Percentiles rank a stretch among this genome's conserved stretches.
phyloP scores from a whole-genome alignment of 2,797 vertebrate genomes.

The Catamblyrhynchus diadema region DNA sequence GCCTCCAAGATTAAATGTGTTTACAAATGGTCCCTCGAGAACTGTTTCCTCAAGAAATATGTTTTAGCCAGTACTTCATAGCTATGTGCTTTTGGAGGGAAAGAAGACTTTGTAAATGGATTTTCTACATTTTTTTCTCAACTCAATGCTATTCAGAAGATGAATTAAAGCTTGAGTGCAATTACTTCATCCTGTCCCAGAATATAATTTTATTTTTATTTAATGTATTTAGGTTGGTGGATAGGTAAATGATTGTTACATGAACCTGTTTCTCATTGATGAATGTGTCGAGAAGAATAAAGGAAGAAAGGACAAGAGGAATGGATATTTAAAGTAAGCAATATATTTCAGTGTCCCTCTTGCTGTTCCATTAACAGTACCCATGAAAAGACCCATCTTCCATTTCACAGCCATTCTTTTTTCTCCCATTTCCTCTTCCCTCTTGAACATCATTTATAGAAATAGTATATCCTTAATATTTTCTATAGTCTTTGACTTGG shows the following conservation, averaged over 20 bases:
- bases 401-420: conserved; percentile 15
- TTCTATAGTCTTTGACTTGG: conserved; percentile 12
- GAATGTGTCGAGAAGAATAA: conserved; percentile 27
- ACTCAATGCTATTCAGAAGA: background rate
- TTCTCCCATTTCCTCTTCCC: background rate
- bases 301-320: background rate
- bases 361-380: conserved; percentile 8
- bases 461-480: conserved; percentile 1
- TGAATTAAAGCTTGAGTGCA: background rate
- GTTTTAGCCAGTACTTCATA: background rate
- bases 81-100: background rate
- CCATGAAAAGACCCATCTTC: conserved; percentile 15
- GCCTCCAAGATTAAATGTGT: background rate
- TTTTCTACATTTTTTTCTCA: background rate
- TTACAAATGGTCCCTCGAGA: background rate
- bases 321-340: conserved; percentile 30
- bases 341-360: conserved; percentile 14
- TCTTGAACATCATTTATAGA: background rate
- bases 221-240: background rate
- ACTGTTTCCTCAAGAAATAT: background rate
- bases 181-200: background rate
- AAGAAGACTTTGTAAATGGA: background rate
- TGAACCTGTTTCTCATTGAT: conserved; percentile 21
- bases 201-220: conserved; percentile 11
- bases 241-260: conserved; percentile 14